Evolutionary conservation across 1,140 invertebrate species (phyloP).

Genomic region (Drosophila prosaltans): DNA sequence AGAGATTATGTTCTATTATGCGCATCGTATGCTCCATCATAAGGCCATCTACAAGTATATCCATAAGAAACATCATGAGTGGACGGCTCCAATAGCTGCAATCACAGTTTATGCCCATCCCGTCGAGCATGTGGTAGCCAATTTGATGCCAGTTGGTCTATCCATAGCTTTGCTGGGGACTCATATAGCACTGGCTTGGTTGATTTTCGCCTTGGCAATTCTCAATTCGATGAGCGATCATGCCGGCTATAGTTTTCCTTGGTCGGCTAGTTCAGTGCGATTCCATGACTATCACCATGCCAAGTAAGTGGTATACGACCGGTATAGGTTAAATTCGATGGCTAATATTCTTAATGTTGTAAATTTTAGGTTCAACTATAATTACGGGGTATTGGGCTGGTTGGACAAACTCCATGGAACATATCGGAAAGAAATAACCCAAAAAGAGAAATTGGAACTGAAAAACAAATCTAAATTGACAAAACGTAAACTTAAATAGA

Average conservation of each 20-base stretch:
- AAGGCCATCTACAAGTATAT: slow-evolving; percentile 90
- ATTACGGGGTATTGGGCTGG: slow-evolving; percentile 92
- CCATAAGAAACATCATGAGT: slow-evolving; percentile 93
- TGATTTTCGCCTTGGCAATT: slow-evolving; percentile 91
- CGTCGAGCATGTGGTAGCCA: slow-evolving; percentile 92
- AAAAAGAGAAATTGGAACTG: slow-evolving; percentile 6
- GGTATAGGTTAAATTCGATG: not conserved
- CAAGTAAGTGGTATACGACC: slow-evolving; percentile 85
- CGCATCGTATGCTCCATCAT: slow-evolving; percentile 91
- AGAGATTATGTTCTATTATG: slow-evolving; percentile 94
- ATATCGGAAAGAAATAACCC: slow-evolving; percentile 33
- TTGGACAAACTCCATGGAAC: slow-evolving; percentile 93
- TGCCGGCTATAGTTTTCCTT: slow-evolving; percentile 94
- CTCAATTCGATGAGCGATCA: slow-evolving; percentile 92
- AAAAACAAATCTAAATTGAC: slow-evolving; percentile 13
- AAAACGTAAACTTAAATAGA: slow-evolving; percentile 28
- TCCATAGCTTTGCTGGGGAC: slow-evolving; percentile 90
- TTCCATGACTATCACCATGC: slow-evolving; percentile 95
- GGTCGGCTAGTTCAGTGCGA: slow-evolving; percentile 91
- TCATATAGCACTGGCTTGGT: slow-evolving; percentile 90
- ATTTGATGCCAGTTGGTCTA: slow-evolving; percentile 90
- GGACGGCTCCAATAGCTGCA: slow-evolving; percentile 91
- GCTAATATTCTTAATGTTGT: slow-evolving; percentile 13
- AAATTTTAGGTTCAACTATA: slow-evolving; percentile 89
- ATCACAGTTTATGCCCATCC: slow-evolving; percentile 94